Evolutionary conservation across 2,888 invertebrate species (phyloP).

Genomic region (Marasmarcha lunaedactyla): DNA sequence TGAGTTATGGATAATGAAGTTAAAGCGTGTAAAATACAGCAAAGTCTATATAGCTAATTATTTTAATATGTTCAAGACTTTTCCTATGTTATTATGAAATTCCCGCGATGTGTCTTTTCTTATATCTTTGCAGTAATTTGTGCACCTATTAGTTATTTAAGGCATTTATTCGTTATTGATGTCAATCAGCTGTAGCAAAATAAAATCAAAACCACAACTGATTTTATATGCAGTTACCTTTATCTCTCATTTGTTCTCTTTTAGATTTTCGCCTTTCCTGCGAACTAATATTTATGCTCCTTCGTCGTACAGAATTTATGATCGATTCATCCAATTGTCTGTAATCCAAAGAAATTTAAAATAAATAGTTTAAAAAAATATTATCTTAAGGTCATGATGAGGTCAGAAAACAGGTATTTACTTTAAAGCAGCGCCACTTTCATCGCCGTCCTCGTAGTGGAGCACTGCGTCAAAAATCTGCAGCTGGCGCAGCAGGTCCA

Average conservation of each 20-base stretch:
- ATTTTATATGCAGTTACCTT: constrained; percentile 65
- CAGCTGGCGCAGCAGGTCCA: constrained; percentile 92
- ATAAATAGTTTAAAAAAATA: background rate
- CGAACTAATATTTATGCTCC: constrained; percentile 47
- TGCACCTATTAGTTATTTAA: no score
- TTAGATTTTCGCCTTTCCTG: constrained; percentile 83
- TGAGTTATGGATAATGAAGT: background rate
- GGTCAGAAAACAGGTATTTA: constrained; percentile 38
- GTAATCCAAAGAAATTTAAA: constrained; percentile 17
- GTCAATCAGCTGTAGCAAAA: background rate
- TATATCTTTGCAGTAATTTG: no score
- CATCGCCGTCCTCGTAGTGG: constrained; percentile 84
- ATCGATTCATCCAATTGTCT: constrained; percentile 76
- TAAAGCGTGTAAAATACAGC: background rate
- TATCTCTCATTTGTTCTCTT: constrained; percentile 72
- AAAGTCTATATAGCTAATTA: background rate
- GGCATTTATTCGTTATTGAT: no score
- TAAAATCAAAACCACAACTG: background rate
- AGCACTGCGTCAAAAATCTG: constrained; percentile 96
- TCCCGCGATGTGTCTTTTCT: no score
- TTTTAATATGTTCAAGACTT: no score
- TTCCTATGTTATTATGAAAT: no score
- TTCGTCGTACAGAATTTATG: constrained; percentile 78
- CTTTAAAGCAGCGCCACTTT: constrained; percentile 71
- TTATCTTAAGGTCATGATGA: no score